Conservation (phyloP, 1,140 invertebrate species). For the Zeugodacus cucurbitae region DNA sequence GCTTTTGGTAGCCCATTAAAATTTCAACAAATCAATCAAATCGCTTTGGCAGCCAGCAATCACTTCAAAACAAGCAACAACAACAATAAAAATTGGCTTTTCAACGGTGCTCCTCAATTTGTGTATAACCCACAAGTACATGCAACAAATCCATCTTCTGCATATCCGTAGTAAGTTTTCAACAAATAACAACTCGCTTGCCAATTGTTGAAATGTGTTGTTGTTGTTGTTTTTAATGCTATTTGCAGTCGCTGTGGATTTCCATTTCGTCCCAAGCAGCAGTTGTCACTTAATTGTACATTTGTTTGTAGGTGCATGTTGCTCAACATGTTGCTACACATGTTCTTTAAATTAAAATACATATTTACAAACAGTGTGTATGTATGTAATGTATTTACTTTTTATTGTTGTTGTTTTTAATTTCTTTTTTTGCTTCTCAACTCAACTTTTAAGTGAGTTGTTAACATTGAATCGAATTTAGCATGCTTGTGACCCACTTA, state of each 20-base stretch:
- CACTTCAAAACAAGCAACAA: not conserved
- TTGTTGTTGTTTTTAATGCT: not conserved
- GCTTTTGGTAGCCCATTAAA: not conserved
- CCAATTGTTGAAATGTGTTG: not conserved
- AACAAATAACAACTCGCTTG: not conserved
- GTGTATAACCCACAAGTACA: not conserved
- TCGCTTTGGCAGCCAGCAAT: not conserved
- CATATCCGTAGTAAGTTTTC: not conserved
- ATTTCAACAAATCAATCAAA: slow-evolving; percentile 27
- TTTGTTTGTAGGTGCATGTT: not conserved
- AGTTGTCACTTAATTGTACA: not conserved
- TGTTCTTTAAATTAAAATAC: not conserved
- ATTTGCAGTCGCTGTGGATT: not conserved
- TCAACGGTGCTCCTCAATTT: not conserved
- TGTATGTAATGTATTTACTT: not conserved
- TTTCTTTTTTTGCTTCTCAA: not conserved
- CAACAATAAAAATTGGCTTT: not conserved
- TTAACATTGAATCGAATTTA: slow-evolving; percentile 31
- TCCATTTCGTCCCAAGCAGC: not conserved
- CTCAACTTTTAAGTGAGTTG: slow-evolving; percentile 9
- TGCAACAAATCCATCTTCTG: not conserved
- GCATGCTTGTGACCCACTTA: slow-evolving; percentile 24
- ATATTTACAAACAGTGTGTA: not conserved
- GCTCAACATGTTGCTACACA: not conserved
- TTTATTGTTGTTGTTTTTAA: not conserved